Base-by-base conservation (phyloP, 2,888 invertebrate genomes). In the Stratiomys singularior region DNA sequence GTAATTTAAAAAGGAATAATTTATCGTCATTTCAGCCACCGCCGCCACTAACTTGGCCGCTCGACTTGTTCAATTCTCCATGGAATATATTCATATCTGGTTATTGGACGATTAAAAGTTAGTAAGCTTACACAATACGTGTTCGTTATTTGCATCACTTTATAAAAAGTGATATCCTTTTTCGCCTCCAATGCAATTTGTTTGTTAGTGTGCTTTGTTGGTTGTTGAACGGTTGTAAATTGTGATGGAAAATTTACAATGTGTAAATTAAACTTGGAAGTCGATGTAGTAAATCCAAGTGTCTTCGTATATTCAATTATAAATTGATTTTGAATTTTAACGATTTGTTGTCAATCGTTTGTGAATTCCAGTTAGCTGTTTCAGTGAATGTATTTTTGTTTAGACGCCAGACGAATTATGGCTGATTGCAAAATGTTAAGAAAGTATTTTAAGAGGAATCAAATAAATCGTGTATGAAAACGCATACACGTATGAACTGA, bases 1-100 rank as follows among this genome's bases (percentile, higher is more conserved):
- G 74, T 77, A 79, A 79, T 79, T 79, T 79, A 67, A 78, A 52
- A 67, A 58, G 74, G 63, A 79, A 79, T 79, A 76, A 79, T 79
- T 79, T 79, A 79, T 79, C 74, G 77, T 77, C 74, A 37, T 67
- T 76, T 47, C 64, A 64, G 64, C 64, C 30, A 64, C 64, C 13
- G n/a, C 28, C 15, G 21, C 37, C 37, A 37, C 37, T 37, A 9
- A 37, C 37, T 37, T 37, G 37, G 28, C 7, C 28, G 30, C 7
- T 64, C 28, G n/a, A 30, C 58, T 7, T 23, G 25, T 25, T 60
- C 25, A 25, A 11, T 28, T 23, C 30, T 23, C 5, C 11, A 1
- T 9, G 37, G 37, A 37, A 25, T n/a, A 5, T n/a, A 18, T 30
- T 64, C 30, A 13, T 27, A 30, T 15, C 30, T 52, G 4, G 28